Conservation (phyloP, 2,888 invertebrate species). For the Acronicta psi region DNA sequence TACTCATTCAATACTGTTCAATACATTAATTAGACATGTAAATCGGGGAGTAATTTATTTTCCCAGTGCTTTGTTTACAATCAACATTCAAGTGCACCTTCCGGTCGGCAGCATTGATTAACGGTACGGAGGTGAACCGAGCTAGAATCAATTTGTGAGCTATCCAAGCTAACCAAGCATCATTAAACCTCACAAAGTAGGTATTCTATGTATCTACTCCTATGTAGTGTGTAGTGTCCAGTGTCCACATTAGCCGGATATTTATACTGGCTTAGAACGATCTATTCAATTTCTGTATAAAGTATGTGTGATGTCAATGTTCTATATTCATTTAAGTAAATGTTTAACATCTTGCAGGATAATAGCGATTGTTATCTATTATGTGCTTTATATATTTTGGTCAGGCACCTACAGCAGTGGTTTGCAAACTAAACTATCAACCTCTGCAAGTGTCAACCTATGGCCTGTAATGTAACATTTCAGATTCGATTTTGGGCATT, state of each 20-base stretch:
- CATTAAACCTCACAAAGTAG: too few relatives aligned
- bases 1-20: constrained; percentile 18
- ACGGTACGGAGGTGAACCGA: constrained; percentile 22
- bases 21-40: constrained; percentile 45
- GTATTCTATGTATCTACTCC: too few relatives aligned
- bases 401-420: too few relatives aligned
- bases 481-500: too few relatives aligned
- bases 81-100: constrained; percentile 35
- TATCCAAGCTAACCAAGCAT: constrained; percentile 3
- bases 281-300: constrained; percentile 1
- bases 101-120: constrained; percentile 39
- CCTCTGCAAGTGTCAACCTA: too few relatives aligned
- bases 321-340: too few relatives aligned
- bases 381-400: neutral
- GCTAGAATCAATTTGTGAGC: constrained; percentile 34
- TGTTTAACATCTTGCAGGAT: too few relatives aligned
- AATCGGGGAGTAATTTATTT: constrained; percentile 40
- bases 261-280: constrained; percentile 4
- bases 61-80: constrained; percentile 34
- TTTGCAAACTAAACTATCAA: too few relatives aligned
- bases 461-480: too few relatives aligned
- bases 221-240: neutral
- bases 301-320: neutral
- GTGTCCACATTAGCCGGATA: neutral
- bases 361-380: too few relatives aligned